Conservation (phyloP, 2,113 vertebrate genomes). For the Miniopterus natalensis region DNA sequence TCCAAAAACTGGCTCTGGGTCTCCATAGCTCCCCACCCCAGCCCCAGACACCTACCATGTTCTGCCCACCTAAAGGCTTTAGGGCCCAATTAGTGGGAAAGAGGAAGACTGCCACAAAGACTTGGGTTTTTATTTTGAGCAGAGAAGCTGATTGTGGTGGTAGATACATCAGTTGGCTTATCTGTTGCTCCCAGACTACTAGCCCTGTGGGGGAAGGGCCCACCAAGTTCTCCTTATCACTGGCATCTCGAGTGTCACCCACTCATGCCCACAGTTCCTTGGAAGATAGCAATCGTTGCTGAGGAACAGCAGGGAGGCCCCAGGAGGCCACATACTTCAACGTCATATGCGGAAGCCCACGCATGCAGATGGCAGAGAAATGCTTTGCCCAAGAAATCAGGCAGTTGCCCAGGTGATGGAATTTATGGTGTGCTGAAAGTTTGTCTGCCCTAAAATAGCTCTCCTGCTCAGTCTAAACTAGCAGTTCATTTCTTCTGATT, state of each 20-base stretch:
- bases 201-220: not conserved
- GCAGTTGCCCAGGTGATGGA: conserved; percentile 81
- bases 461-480: conserved; percentile 58
- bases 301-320: not conserved
- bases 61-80: not conserved
- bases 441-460: conserved; percentile 74
- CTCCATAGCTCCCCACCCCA: not conserved
- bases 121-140: not conserved
- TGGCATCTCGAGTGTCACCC: not conserved
- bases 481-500: conserved; percentile 30
- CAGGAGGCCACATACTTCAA: not conserved
- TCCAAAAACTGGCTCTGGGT: not conserved
- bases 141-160: not conserved
- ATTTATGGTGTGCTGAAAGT: conserved; percentile 53
- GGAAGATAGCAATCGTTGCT: not conserved
- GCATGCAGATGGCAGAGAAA: conserved; percentile 60
- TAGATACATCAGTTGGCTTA: not conserved
- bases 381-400: conserved; percentile 65
- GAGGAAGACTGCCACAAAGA: not conserved
- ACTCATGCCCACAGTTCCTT: not conserved
- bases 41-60: not conserved
- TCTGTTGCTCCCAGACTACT: not conserved
- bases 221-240: not conserved
- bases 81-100: not conserved
- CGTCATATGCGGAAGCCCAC: conserved; percentile 47